phyloP scores from a whole-genome alignment of 2,797 vertebrate species.

The Hippocampus kuda region DNA sequence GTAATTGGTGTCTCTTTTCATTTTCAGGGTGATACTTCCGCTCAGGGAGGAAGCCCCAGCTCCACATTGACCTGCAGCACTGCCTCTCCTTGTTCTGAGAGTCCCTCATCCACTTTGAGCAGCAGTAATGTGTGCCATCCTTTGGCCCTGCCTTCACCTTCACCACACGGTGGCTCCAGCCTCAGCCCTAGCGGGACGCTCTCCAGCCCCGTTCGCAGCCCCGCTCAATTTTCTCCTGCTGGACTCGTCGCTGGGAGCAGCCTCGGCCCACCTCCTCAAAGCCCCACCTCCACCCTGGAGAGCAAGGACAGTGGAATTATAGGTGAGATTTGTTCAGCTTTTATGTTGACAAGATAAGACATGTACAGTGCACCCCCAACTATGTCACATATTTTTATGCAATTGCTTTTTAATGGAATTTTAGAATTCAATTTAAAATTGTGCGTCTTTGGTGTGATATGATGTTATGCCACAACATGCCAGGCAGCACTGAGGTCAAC shows the following conservation, averaged over 20 bases:
- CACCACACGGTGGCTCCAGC: constrained; percentile 33
- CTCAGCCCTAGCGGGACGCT: constrained; percentile 51
- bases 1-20: constrained; percentile 1
- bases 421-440: no score
- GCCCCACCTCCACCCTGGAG: constrained; percentile 91
- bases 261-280: constrained; percentile 77
- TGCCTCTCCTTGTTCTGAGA: constrained; percentile 83
- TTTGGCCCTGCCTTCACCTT: constrained; percentile 36
- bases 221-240: constrained; percentile 36
- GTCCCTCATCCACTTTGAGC: constrained; percentile 85
- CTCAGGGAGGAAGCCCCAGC: constrained; percentile 81
- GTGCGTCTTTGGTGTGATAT: no score
- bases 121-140: constrained; percentile 57
- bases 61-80: constrained; percentile 92
- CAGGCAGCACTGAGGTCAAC: no score
- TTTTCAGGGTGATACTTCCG: constrained; percentile 66
- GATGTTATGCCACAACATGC: no score
- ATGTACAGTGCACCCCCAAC: no score
- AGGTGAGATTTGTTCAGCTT: constrained; percentile 64
- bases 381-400: no score
- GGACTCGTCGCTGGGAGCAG: constrained; percentile 45
- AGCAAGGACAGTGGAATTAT: constrained; percentile 95
- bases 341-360: not conserved
- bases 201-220: constrained; percentile 33
- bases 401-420: no score